These are phyloP conservation scores for Telmatochromis bifrenatus DNA, from an alignment of 2,113 vertebrate species.

Conservation along the genomic window DNA sequence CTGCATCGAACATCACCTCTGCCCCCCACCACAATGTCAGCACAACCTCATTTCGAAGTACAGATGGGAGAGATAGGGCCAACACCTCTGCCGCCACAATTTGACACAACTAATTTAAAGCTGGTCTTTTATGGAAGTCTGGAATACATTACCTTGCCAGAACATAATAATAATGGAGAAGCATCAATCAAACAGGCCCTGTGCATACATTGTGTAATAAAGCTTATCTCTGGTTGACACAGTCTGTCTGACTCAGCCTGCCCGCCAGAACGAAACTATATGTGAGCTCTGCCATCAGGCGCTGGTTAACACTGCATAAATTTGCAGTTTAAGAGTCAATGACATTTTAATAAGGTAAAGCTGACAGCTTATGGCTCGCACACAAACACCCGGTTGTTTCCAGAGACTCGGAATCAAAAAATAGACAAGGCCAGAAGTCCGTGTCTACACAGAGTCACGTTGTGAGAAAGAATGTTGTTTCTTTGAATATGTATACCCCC, in stretches of 20 bases:
- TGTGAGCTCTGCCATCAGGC: slow-evolving; percentile 48
- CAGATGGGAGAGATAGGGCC: slow-evolving; percentile 58
- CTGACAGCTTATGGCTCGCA: slow-evolving; percentile 47
- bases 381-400: slow-evolving; percentile 62
- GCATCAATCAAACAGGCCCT: slow-evolving; percentile 67
- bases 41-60: slow-evolving; percentile 58
- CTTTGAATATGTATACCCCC: slow-evolving; percentile 36
- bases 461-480: slow-evolving; percentile 47
- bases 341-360: slow-evolving; percentile 74
- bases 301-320: slow-evolving; percentile 70
- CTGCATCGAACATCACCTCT: not conserved
- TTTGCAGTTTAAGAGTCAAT: slow-evolving; percentile 68
- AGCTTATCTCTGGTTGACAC: slow-evolving; percentile 74
- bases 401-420: slow-evolving; percentile 12
- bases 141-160: slow-evolving; percentile 64
- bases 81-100: slow-evolving; percentile 48
- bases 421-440: not conserved
- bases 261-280: slow-evolving; percentile 37
- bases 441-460: slow-evolving; percentile 19
- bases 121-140: slow-evolving; percentile 51
- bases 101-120: slow-evolving; percentile 74
- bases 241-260: slow-evolving; percentile 58
- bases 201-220: slow-evolving; percentile 67
- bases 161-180: slow-evolving; percentile 66
- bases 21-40: slow-evolving; percentile 32